These are phyloP conservation scores for Cryptocheilus praepositus DNA, from an alignment of 2,888 invertebrate species.

Conservation along the genomic window DNA sequence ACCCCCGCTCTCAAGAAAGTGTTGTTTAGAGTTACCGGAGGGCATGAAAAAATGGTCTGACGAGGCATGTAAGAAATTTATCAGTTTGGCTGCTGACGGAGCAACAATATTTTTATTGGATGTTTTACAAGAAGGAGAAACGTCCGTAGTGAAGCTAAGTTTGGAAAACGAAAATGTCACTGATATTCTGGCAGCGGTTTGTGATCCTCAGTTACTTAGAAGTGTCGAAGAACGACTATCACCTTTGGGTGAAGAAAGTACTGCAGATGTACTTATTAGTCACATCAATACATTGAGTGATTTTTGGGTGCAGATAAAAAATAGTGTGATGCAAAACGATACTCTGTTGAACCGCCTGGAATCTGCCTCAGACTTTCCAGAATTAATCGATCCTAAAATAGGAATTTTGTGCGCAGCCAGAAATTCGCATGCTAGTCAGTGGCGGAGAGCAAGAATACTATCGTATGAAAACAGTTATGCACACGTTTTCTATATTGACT, in stretches of 20 bases:
- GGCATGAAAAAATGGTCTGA: conserved; percentile 75
- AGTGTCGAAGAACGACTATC: conserved; percentile 60
- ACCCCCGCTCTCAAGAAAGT: conserved; percentile 81
- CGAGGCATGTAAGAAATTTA: conserved; percentile 69
- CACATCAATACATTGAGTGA: conserved; percentile 61
- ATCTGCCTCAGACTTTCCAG: conserved; percentile 77
- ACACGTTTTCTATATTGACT: conserved; percentile 82
- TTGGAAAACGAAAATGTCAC: conserved; percentile 79
- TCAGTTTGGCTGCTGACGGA: conserved; percentile 74
- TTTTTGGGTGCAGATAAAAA: conserved; percentile 72
- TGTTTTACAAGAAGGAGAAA: conserved; percentile 78
- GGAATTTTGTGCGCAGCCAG: conserved; percentile 81
- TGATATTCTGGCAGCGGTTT: conserved; percentile 75
- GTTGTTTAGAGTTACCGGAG: conserved; percentile 77
- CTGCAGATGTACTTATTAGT: conserved; percentile 56
- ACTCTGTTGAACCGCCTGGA: conserved; percentile 79
- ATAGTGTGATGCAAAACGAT: conserved; percentile 77
- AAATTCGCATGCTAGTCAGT: conserved; percentile 80
- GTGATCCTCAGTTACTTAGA: conserved; percentile 24
- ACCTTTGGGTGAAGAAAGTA: conserved; percentile 67
- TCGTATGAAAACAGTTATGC: conserved; percentile 77
- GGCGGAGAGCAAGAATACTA: conserved; percentile 83
- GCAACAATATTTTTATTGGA: conserved; percentile 76
- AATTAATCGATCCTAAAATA: conserved; percentile 75
- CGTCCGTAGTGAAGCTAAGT: conserved; percentile 81